Base-by-base conservation (phyloP, 2,113 vertebrate genomes). In the Siphamia tubifer region DNA sequence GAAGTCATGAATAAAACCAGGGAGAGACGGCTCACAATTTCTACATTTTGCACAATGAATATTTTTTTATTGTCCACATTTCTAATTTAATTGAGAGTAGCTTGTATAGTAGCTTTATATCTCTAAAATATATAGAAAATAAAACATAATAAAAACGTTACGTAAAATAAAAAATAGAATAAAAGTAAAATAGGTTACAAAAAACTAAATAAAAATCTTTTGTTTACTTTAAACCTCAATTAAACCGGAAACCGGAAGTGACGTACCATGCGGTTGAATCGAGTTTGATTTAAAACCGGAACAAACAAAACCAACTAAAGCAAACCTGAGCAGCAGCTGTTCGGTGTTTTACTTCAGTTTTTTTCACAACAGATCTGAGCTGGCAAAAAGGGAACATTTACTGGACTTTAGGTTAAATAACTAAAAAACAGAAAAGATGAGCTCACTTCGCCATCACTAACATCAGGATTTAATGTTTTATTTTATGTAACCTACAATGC, bases 221-320 rank as follows among this genome's bases (percentile, higher is more conserved):
- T 11, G 31, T 12, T 9, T 2, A 3, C 31, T 4, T 10, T 34
- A 4, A 12, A 11, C 10, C 31, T 48, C 19, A 15, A 27, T 48
- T 17, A 15, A 8, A 24, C 30, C 15, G 0, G 20, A 42, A 4
- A 49, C 58, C 39, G 89, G 88, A 90, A 68, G 12, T 87, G 34
- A 75, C 82, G 68, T 47, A 2, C 8, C 0, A 1, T 21, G 25
- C n/a, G 24, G 34, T 6, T 4, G 40, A 7, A 25, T 72, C 51
- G 34, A 66, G 25, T 56, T 65, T 44, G 32, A 34, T 60, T 65
- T 31, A 39, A 82, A 74, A 83, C 85, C 79, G 84, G 86, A 90
- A 91, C 74, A 87, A 83, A 82, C 67, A 75, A 39, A 64, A 17
- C 24, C 35, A 52, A 44, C 45, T 57, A 42, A 74, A 67, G 40